These are phyloP conservation scores for Conus canariensis DNA, from an alignment of 2,888 invertebrate species.

Conservation along the genomic window DNA sequence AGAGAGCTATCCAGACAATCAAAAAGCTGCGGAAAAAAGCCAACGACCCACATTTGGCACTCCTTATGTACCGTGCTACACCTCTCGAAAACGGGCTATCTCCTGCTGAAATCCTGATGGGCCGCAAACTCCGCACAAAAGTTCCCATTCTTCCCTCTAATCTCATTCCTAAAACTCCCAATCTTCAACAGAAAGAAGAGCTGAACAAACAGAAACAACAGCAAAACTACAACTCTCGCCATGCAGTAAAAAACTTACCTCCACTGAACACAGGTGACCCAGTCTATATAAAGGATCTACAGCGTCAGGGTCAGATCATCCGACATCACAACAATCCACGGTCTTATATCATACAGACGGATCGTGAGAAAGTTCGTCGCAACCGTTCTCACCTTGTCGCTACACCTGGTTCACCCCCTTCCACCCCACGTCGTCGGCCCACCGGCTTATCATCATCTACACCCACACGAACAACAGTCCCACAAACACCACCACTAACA, in stretches of 20 bases:
- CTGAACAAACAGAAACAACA: not conserved
- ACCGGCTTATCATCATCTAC: too few relatives aligned
- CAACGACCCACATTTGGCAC: conserved; percentile 35
- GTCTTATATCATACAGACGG: not conserved
- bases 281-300: not conserved
- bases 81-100: conserved; percentile 25
- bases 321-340: not conserved
- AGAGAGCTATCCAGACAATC: conserved; percentile 8
- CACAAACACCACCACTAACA: too few relatives aligned
- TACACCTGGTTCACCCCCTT: too few relatives aligned
- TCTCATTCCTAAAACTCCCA: not conserved
- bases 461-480: too few relatives aligned
- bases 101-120: conserved; percentile 15
- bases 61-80: conserved; percentile 28
- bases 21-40: conserved; percentile 30
- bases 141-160: not conserved
- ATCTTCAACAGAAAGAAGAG: not conserved
- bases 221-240: not conserved
- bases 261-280: not conserved
- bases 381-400: not conserved
- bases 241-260: not conserved
- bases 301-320: not conserved
- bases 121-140: conserved; percentile 5
- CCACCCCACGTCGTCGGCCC: too few relatives aligned
- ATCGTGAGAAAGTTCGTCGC: not conserved